Evolutionary conservation across 2,113 vertebrate species (phyloP), one percentile per base, ranked within the genome.

Genomic region (Triplophysa tibetana): DNA sequence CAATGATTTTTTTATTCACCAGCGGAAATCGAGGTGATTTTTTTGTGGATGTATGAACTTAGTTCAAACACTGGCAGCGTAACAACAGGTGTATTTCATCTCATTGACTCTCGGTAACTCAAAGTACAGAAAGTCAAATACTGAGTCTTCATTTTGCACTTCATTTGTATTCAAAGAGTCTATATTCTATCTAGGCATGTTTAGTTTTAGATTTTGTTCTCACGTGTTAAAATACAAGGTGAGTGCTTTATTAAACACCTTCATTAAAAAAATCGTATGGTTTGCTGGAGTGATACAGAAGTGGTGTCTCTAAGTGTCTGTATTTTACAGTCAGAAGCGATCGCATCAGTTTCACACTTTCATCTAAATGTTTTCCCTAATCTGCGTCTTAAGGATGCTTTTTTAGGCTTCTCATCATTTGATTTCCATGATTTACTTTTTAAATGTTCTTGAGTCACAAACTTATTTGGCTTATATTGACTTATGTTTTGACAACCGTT

Each of bases 261-360:
- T 29, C 41, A 24, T 19, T 19, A 1, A 10, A 9, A 14, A 52
- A 72, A 58, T 72, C 33, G 43, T 54, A 73, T 23, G 63, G 26
- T 41, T 12, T 45, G 24, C 45, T 0, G 3, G 67, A 19, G 21
- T 29, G n/a, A 13, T 52, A 12, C 68, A 50, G 23, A 14, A 54
- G 24, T 70, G 54, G 26, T 26, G 29, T 16, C 24, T 70, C 24
- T 19, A 5, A 14, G 26, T 58, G 11, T 38, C 26, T 0, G 48
- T 73, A 21, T 21, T 21, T 60, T 73, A 33, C 16, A 43, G 60
- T 16, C 48, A 4, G 24, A 54, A 50, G n/a, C 69, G 10, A 11
- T 52, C 45, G 9, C 56, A 70, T 72, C 70, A 60, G 33, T 60
- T 73, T 60, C 6, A 43, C 54, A 56, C 69, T 72, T 56, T 38